Evolutionary conservation across 2,113 vertebrate genomes (phyloP), one percentile per base, ranked within the genome.

Genomic region (pig (Sus scrofa)): DNA sequence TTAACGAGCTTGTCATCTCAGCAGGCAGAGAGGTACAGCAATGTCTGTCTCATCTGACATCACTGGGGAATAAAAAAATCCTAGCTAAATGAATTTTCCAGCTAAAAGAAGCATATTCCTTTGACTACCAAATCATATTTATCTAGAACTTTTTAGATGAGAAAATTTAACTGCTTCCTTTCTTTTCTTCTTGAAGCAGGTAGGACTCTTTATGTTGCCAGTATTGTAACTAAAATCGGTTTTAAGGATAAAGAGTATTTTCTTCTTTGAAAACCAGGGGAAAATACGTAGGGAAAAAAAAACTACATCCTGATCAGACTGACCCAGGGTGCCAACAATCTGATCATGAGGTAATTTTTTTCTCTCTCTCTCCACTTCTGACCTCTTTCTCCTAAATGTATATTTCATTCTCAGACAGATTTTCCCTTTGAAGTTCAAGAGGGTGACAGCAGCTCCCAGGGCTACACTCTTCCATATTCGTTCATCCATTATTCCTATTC

Each of bases 381-480:
- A 54, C 16, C 24, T 86, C 82, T 86, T 16, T 60, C 82, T 85
- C 60, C 12, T 86, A 65, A 73, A 67, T 86, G 11, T 92, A 63
- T 81, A 7, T 27, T 85, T 95, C 39, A 20, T 84, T 74, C 30
- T 63, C 77, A 70, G 70, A 75, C 7, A 85, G 54, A 30, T 70
- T 89, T 84, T 50, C n/a, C 63, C 44, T 90, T 32, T 88, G 77
- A 86, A 95, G 67, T 65, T 86, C 32, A 60, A 83, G 60, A 22
- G 44, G 30, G 39, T 84, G 13, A 32, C 77, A 85, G 54, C 20
- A 50, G 18, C 15, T 26, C 6, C 27, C 56, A 94, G 34, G 60
- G 19, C 19, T 19, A 13, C 11, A 20, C 1, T 4, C 9, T 87
- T 73, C 65, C 27, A 63, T 92, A 60, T 60, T 85, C 58, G 58